Percentiles rank a stretch among this genome's conserved stretches.
These are phyloP conservation scores for Trachurus trachurus DNA, from an alignment of 2,797 vertebrate genomes.

Conservation along the genomic window DNA sequence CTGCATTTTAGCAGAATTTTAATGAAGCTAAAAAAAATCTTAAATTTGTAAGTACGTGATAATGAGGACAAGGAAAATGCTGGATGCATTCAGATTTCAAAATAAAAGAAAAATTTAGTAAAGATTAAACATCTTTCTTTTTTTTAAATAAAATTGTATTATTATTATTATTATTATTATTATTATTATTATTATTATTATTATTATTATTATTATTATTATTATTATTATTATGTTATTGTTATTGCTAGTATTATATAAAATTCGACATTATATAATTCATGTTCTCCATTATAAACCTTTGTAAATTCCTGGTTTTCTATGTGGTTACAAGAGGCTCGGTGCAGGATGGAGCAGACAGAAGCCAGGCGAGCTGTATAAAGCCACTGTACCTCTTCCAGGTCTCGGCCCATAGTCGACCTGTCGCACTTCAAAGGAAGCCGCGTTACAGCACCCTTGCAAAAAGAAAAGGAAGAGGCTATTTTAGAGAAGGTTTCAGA, in stretches of 20 bases:
- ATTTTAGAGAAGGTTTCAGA: slow-evolving; percentile 68
- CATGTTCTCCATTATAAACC: background rate
- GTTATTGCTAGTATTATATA: background rate
- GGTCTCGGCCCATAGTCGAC: slow-evolving; percentile 91
- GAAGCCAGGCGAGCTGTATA: slow-evolving; percentile 66
- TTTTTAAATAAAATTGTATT: background rate
- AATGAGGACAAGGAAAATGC: background rate
- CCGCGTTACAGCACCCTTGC: slow-evolving; percentile 86
- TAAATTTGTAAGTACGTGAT: slow-evolving; percentile 16
- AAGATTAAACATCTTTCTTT: background rate
- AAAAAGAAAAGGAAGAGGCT: slow-evolving; percentile 82
- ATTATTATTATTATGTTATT: background rate
- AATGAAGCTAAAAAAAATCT: background rate
- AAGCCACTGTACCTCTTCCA: slow-evolving; percentile 82
- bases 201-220: slow-evolving; percentile 1
- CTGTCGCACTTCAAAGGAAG: slow-evolving; percentile 93
- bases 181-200: slow-evolving; percentile 4
- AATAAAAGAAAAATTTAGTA: background rate
- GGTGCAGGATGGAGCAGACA: slow-evolving; percentile 56
- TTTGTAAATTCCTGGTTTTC: slow-evolving; percentile 1
- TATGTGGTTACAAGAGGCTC: slow-evolving; percentile 16
- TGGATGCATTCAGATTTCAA: slow-evolving; percentile 5
- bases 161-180: background rate
- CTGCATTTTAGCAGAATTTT: slow-evolving; percentile 1
- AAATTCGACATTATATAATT: background rate